A percentile compares a stretch with the other conserved stretches of the same genome.
phyloP scores from a whole-genome alignment of 2,113 vertebrate genomes.

The Stegostoma tigrinum region DNA sequence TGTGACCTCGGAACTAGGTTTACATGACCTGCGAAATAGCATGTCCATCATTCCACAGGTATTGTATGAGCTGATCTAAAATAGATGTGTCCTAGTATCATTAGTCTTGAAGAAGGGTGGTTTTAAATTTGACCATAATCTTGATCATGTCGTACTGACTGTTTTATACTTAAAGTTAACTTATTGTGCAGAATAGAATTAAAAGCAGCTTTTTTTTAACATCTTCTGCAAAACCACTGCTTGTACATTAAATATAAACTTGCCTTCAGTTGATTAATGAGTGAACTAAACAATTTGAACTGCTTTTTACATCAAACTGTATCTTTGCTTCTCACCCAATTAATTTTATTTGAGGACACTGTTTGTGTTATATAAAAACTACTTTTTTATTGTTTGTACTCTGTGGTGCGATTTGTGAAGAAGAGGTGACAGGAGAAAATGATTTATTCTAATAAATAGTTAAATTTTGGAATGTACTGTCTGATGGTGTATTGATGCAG shows the following conservation, averaged over 20 bases:
- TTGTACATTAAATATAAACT: background rate
- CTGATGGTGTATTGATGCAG: background rate
- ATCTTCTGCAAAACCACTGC: no score
- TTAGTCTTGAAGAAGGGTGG: background rate
- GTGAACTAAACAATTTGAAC: background rate
- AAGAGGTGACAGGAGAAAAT: background rate
- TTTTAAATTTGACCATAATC: background rate
- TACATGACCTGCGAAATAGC: slow-evolving; percentile 84
- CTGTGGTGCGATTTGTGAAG: background rate
- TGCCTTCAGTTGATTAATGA: background rate
- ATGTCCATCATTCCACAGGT: slow-evolving; percentile 98
- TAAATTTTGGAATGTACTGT: background rate
- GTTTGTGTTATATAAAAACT: background rate
- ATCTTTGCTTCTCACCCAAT: background rate
- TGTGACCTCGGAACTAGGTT: slow-evolving; percentile 79
- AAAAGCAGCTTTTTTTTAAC: background rate
- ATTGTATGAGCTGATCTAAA: slow-evolving; percentile 38
- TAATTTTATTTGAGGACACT: background rate
- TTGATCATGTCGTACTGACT: background rate
- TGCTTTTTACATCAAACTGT: background rate
- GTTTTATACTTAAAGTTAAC: background rate
- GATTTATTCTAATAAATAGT: background rate
- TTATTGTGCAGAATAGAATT: background rate
- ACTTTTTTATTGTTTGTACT: background rate
- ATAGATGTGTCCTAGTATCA: background rate